Base-by-base conservation (phyloP, 37 sponge, comb jelly and placozoan genomes). In the Mnemiopsis leidyi region DNA sequence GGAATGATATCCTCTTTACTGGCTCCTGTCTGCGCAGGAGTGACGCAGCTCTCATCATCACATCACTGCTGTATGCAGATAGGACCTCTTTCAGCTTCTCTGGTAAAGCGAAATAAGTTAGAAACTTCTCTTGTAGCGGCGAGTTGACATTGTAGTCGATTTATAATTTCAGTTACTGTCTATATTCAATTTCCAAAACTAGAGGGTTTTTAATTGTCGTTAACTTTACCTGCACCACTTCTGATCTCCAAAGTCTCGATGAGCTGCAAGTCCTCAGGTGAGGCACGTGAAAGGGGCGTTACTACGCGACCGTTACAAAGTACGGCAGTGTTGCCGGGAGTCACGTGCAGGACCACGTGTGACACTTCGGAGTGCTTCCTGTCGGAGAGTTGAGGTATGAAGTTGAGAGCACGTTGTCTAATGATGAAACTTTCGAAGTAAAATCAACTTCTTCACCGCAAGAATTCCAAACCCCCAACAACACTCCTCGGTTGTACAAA, bases 241-340 rank as follows among this genome's bases (percentile, higher is more conserved):
- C 28, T 38, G 2, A 85, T n/a, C 29, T 85, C 90, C 24, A 85
- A n/a, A 13, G 48, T 16, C 61, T 85, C 90, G 3, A 85, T 23
- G 3, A 85, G 90, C 20, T 36, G n/a, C 1, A 85, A 32, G 61
- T 85, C 90, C 39, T 85, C 38, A 18, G 61, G 28, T 23, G 32
- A n/a, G 48, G 29, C 30, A 25, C 29, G 25, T 7, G 39, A 13
- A 18, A 40, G 61, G 0, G 90, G 90, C 7, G 48, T 33, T 18
- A 85, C 61, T n/a, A 85, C 90, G n/a, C 90, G 40, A 20, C 90
- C 90, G 23, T 85, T 85, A 85, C 90, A 85, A 25, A 85, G 25
- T 0, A 85, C 61, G 0, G 90, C 90, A 40, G 61, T 9, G 24
- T 35, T 28, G 35, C 36, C 79, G 33, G 1, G 32, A 5, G 90